Evolutionary conservation across 2,113 vertebrate species (phyloP).

Genomic region (Nesogale talazaci): DNA sequence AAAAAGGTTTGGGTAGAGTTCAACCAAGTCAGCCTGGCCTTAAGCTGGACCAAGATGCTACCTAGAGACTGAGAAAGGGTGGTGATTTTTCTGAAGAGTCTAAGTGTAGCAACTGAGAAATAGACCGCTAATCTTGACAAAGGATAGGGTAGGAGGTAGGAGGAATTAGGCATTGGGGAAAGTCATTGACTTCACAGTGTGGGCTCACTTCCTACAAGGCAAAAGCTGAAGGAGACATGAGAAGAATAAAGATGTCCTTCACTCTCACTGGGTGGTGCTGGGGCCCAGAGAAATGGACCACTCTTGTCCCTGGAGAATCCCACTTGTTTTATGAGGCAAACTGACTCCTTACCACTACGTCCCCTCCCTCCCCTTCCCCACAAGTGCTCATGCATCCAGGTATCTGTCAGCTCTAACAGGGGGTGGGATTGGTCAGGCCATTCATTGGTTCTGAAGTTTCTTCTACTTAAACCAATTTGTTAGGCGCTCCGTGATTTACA

Average conservation of each 20-base stretch:
- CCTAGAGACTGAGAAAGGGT: not conserved
- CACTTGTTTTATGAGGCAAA: not conserved
- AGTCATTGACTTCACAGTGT: not conserved
- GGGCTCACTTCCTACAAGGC: not conserved
- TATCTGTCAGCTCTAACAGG: constrained; percentile 77
- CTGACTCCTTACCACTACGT: not conserved
- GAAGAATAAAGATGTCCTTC: not conserved
- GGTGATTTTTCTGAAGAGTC: not conserved
- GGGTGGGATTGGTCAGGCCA: constrained; percentile 78
- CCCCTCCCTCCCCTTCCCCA: not conserved
- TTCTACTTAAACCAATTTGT: constrained; percentile 90
- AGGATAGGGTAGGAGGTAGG: not conserved
- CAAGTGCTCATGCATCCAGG: not conserved
- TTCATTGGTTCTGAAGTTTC: constrained; percentile 88
- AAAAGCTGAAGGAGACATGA: not conserved
- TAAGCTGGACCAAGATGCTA: not conserved
- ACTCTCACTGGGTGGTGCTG: not conserved
- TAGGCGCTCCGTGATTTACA: constrained; percentile 88
- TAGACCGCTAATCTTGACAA: not conserved
- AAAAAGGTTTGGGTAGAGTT: not conserved
- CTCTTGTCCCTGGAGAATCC: constrained; percentile 2
- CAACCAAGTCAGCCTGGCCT: not conserved
- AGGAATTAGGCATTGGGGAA: not conserved
- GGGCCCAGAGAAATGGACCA: not conserved
- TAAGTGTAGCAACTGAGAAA: not conserved